A percentile compares a stretch with the other conserved stretches of the same genome.
Evolutionary conservation across 1,140 invertebrate species (phyloP).

Genomic region (Caenorhabditis brenneri): DNA sequence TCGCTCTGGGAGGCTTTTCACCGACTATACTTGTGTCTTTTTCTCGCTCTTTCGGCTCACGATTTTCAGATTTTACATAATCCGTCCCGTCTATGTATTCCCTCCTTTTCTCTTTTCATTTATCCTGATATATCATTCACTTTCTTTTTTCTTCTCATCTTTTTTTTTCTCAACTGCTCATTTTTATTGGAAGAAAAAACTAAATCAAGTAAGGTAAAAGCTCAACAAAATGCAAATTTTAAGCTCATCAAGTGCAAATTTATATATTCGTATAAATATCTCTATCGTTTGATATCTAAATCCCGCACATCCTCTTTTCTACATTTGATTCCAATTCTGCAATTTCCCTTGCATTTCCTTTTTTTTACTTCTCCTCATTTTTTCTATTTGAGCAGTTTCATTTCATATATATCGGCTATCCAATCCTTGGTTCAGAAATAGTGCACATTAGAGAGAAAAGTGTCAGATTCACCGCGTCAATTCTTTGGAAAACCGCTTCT

Average conservation of each 20-base stretch:
- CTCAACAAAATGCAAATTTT: constrained; percentile 16
- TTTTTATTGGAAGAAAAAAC: neutral
- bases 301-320: neutral
- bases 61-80: constrained; percentile 41
- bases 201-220: neutral
- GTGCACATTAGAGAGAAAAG: constrained; percentile 25
- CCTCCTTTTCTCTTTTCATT: neutral
- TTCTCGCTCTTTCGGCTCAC: neutral
- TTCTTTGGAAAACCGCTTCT: neutral
- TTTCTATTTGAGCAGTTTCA: neutral
- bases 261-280: neutral
- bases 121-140: neutral
- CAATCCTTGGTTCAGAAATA: neutral
- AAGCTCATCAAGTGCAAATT: neutral
- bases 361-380: neutral
- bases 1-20: constrained; percentile 13
- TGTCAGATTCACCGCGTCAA: constrained; percentile 36
- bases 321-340: neutral
- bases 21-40: neutral
- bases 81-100: neutral
- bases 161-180: neutral
- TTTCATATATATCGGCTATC: constrained; percentile 20
- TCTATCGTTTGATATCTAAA: no score
- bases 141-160: neutral
- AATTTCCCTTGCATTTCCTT: constrained; percentile 5